phyloP scores from a whole-genome alignment of 92 coral and sea anemone species.

The Porites cylindrica region DNA sequence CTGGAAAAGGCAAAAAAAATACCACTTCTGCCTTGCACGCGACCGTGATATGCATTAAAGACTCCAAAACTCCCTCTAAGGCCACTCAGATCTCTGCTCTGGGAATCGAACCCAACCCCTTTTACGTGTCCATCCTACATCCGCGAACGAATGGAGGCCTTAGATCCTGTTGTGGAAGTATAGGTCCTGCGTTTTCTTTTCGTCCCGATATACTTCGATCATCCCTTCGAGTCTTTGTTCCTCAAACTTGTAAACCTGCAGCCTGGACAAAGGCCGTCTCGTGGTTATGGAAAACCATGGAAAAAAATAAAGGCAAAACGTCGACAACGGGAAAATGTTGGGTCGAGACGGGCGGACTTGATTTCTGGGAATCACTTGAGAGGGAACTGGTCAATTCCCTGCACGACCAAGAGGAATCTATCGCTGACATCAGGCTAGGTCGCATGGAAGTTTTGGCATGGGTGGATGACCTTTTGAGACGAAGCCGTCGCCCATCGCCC shows the following conservation, averaged over 20 bases:
- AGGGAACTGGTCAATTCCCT: background rate
- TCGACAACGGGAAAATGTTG: background rate
- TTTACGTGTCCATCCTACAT: background rate
- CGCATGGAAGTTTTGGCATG: background rate
- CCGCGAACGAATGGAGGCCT: background rate
- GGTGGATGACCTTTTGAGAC: background rate
- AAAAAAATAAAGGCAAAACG: background rate
- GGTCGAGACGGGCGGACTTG: background rate
- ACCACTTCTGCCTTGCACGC: background rate
- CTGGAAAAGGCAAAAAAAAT: background rate
- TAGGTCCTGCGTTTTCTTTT: background rate
- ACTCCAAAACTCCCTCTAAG: background rate
- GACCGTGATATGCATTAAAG: background rate
- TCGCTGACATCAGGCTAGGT: background rate
- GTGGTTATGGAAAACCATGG: background rate
- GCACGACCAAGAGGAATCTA: too few relatives aligned
- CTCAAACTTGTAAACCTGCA: background rate
- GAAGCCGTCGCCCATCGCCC: background rate
- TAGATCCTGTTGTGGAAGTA: background rate
- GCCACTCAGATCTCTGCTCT: background rate
- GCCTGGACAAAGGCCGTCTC: slow-evolving; percentile 9
- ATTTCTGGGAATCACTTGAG: background rate
- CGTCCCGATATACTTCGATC: background rate
- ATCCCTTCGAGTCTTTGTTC: background rate
- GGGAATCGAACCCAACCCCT: slow-evolving; percentile 1